These are phyloP conservation scores for Sycobia sp. DNA, from an alignment of 1,140 invertebrate species.

Conservation along the genomic window DNA sequence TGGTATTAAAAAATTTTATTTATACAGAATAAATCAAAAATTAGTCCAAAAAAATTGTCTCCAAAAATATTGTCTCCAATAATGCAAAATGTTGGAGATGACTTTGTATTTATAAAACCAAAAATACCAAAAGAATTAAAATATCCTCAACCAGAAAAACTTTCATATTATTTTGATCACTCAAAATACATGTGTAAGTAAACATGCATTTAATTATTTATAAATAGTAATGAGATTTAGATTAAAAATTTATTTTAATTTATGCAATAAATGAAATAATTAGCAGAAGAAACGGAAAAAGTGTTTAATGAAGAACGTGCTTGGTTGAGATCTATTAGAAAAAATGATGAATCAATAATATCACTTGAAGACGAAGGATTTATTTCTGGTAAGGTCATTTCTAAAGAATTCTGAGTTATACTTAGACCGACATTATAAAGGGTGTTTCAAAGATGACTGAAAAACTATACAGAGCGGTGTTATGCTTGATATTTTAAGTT, in stretches of 20 bases:
- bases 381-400: conserved; percentile 39
- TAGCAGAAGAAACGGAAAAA: conserved; percentile 10
- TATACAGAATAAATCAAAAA: conserved; percentile 17
- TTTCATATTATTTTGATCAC: conserved; percentile 35
- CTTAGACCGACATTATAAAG: too few relatives aligned
- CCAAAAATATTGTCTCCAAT: conserved; percentile 28
- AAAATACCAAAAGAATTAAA: conserved; percentile 18
- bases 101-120: conserved; percentile 40
- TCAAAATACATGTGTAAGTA: conserved; percentile 41
- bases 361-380: conserved; percentile 37
- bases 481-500: too few relatives aligned
- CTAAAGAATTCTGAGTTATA: background rate
- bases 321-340: conserved; percentile 27
- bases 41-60: conserved; percentile 25
- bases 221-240: background rate
- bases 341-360: conserved; percentile 10
- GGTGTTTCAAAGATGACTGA: too few relatives aligned
- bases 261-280: background rate
- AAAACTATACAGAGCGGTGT: too few relatives aligned
- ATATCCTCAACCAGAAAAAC: conserved; percentile 39
- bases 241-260: background rate
- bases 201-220: background rate
- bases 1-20: conserved; percentile 5
- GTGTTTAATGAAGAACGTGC: conserved; percentile 6
- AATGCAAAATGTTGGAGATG: conserved; percentile 18